phyloP scores from a whole-genome alignment of 2,888 invertebrate genomes.

The Margaritifera margaritifera region DNA sequence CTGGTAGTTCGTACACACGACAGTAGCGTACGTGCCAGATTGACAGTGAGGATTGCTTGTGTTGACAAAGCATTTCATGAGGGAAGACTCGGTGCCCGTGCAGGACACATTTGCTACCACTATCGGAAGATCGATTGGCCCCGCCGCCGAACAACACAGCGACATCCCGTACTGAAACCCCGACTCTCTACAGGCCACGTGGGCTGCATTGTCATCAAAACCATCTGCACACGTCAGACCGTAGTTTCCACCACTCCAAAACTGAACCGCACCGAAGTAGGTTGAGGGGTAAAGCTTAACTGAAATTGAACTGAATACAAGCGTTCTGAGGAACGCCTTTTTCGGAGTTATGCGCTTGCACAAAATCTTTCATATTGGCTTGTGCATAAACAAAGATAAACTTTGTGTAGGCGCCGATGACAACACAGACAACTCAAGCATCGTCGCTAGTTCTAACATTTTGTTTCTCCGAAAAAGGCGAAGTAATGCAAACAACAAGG shows the following conservation, averaged over 20 bases:
- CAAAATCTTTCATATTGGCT: no score
- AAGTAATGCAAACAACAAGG: no score
- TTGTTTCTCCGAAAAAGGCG: no score
- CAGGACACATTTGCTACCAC: conserved; percentile 74
- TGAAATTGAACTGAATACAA: conserved; percentile 11
- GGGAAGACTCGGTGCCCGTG: conserved; percentile 26
- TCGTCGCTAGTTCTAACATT: no score
- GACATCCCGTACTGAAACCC: conserved; percentile 65
- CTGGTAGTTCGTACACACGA: conserved; percentile 26
- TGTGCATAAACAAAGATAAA: no score
- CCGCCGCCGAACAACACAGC: conserved; percentile 43
- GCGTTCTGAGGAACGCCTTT: no score
- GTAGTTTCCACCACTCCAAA: conserved; percentile 41
- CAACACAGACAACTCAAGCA: no score
- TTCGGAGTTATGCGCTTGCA: no score
- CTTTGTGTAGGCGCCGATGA: no score
- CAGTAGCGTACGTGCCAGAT: conserved; percentile 37
- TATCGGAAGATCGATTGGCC: conserved; percentile 25
- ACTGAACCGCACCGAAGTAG: conserved; percentile 36
- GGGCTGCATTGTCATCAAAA: conserved; percentile 79
- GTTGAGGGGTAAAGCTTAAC: conserved; percentile 16
- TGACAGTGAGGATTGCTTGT: conserved; percentile 21
- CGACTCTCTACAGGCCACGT: conserved; percentile 68
- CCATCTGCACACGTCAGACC: conserved; percentile 81
- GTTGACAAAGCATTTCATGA: conserved; percentile 27